Percentiles rank a stretch among this genome's conserved stretches.
Evolutionary conservation across 2,888 invertebrate genomes (phyloP).

Genomic region (Pasiphila rectangulata): DNA sequence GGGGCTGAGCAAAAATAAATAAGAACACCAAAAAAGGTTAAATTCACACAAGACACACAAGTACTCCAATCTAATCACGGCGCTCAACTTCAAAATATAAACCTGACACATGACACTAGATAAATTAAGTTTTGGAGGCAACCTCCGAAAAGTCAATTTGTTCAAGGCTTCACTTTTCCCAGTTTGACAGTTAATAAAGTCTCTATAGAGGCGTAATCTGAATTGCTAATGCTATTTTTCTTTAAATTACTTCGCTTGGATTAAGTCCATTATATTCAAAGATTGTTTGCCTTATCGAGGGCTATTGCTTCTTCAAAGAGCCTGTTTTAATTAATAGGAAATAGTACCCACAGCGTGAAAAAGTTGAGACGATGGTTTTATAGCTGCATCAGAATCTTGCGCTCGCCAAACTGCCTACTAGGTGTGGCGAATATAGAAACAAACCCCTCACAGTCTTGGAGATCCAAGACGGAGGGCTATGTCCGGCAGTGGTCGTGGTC

Average conservation of each 20-base stretch:
- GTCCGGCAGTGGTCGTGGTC: too few relatives aligned
- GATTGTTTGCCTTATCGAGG: slow-evolving; percentile 63
- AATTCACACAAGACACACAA: neutral
- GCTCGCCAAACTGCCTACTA: too few relatives aligned
- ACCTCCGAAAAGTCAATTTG: slow-evolving; percentile 68
- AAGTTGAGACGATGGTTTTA: too few relatives aligned
- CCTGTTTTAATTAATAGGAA: slow-evolving; percentile 33
- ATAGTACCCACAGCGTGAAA: neutral
- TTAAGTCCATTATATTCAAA: slow-evolving; percentile 72
- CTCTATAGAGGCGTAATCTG: slow-evolving; percentile 67
- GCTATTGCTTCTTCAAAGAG: slow-evolving; percentile 43
- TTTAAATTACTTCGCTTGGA: slow-evolving; percentile 73
- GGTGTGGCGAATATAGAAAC: too few relatives aligned
- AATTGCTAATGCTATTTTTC: slow-evolving; percentile 80
- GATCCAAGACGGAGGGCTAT: too few relatives aligned
- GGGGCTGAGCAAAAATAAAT: neutral
- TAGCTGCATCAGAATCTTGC: too few relatives aligned
- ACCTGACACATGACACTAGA: slow-evolving; percentile 24
- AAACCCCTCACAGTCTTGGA: too few relatives aligned
- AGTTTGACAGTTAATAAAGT: slow-evolving; percentile 76
- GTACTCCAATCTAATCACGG: neutral
- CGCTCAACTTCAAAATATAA: slow-evolving; percentile 4
- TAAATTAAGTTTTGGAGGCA: slow-evolving; percentile 49
- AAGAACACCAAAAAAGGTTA: neutral
- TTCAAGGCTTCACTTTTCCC: slow-evolving; percentile 52